Evolutionary conservation across 1,140 invertebrate genomes (phyloP).

Genomic region (Anoplophora glabripennis): DNA sequence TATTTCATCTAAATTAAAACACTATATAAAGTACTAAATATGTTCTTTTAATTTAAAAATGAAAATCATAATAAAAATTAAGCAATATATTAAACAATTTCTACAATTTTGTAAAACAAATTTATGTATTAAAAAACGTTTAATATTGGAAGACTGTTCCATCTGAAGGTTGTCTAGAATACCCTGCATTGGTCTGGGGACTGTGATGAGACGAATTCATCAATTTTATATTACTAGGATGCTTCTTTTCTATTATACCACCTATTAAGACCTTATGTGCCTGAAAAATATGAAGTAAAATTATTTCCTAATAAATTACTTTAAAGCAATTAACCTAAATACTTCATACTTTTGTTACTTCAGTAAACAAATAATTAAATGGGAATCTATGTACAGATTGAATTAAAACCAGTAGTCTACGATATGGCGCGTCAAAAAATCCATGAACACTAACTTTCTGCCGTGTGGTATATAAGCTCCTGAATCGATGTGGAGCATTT

Average conservation of each 20-base stretch:
- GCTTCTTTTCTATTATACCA: conserved; percentile 56
- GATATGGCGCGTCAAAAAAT: no score
- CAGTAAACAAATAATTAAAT: no score
- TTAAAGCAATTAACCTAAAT: no score
- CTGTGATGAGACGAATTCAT: conserved; percentile 66
- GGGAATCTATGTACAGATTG: no score
- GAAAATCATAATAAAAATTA: background rate
- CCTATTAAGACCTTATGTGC: conserved; percentile 56
- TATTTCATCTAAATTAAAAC: no score
- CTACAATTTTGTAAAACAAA: background rate
- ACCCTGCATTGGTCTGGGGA: conserved; percentile 64
- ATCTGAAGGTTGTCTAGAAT: conserved; percentile 61
- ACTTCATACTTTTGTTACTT: no score
- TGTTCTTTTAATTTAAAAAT: background rate
- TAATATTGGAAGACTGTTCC: conserved; percentile 47
- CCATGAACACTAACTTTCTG: no score
- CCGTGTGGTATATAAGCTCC: no score
- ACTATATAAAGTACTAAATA: no score
- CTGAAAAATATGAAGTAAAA: conserved; percentile 41
- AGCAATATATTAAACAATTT: background rate
- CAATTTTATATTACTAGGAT: conserved; percentile 61
- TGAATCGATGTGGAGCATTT: no score
- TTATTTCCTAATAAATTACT: conserved; percentile 5
- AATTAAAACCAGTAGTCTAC: no score
- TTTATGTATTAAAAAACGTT: conserved; percentile 3